Percentiles rank a stretch among this genome's conserved stretches.
These are phyloP conservation scores for Megaceryle maxima DNA, from an alignment of 2,113 vertebrate genomes.

Conservation along the genomic window DNA sequence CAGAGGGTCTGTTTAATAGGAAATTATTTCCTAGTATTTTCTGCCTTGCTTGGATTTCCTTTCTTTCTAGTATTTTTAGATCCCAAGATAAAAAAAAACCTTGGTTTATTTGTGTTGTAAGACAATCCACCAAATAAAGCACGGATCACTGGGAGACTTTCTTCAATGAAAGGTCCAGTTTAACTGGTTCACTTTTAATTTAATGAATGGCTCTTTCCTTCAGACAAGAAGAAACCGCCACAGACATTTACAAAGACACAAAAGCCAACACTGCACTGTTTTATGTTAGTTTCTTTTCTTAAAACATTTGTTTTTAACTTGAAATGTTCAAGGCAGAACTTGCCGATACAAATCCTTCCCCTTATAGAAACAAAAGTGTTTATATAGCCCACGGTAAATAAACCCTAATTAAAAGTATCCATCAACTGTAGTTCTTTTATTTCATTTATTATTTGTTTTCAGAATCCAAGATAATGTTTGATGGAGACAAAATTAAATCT, in stretches of 20 bases:
- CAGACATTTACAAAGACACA: slow-evolving; percentile 70
- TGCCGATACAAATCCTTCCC: slow-evolving; percentile 50
- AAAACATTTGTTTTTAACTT: slow-evolving; percentile 72
- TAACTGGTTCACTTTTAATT: slow-evolving; percentile 68
- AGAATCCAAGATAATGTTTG: neutral
- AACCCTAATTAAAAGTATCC: slow-evolving; percentile 61
- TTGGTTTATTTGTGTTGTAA: slow-evolving; percentile 74
- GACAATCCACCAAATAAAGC: slow-evolving; percentile 72
- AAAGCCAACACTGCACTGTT: slow-evolving; percentile 61
- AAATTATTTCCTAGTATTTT: slow-evolving; percentile 69
- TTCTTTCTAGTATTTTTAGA: slow-evolving; percentile 77
- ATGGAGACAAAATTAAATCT: neutral
- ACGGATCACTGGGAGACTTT: slow-evolving; percentile 72
- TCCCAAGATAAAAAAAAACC: slow-evolving; percentile 54
- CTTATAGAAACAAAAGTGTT: slow-evolving; percentile 48
- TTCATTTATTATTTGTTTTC: neutral
- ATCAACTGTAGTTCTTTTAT: neutral
- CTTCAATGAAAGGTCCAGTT: slow-evolving; percentile 70
- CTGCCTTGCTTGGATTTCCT: slow-evolving; percentile 65
- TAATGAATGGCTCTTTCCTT: slow-evolving; percentile 69
- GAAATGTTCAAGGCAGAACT: slow-evolving; percentile 53
- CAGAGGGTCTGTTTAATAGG: slow-evolving; percentile 45
- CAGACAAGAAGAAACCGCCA: slow-evolving; percentile 47
- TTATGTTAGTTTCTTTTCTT: slow-evolving; percentile 67
- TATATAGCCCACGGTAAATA: slow-evolving; percentile 41